Evolutionary conservation across 1,140 invertebrate genomes (phyloP).

Genomic region (Littorina saxatilis): DNA sequence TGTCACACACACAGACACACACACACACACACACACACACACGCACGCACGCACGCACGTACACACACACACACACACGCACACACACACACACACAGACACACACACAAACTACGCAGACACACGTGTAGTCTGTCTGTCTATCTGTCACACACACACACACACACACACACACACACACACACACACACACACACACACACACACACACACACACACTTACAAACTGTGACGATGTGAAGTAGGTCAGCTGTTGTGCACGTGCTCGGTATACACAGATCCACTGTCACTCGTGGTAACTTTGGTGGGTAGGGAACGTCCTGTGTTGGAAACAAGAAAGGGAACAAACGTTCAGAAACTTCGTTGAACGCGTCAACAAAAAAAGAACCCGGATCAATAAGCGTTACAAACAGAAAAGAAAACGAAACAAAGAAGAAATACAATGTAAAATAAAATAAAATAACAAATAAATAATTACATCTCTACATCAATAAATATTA

Average conservation of each 20-base stretch:
- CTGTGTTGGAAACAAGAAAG: conserved; percentile 9
- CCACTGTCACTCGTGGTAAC: conserved; percentile 30
- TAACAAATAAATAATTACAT: no score
- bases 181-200: background rate
- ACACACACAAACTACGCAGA: background rate
- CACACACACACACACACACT: background rate
- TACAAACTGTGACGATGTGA: conserved; percentile 28
- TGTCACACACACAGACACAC: background rate
- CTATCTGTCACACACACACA: no score
- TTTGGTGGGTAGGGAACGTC: conserved; percentile 15
- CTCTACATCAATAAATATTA: no score
- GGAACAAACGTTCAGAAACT: background rate
- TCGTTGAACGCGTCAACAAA: background rate
- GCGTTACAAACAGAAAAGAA: no score
- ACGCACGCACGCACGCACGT: background rate
- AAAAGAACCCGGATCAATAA: background rate
- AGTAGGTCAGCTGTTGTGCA: conserved; percentile 13
- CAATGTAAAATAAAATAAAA: no score
- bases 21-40: background rate
- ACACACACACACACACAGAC: conserved; percentile 2
- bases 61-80: background rate
- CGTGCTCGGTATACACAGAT: conserved; percentile 32
- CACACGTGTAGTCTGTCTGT: background rate
- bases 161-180: background rate
- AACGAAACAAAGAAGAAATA: no score